Evolutionary conservation across 2,797 vertebrate species (phyloP).

Genomic region (Chelon auratus): DNA sequence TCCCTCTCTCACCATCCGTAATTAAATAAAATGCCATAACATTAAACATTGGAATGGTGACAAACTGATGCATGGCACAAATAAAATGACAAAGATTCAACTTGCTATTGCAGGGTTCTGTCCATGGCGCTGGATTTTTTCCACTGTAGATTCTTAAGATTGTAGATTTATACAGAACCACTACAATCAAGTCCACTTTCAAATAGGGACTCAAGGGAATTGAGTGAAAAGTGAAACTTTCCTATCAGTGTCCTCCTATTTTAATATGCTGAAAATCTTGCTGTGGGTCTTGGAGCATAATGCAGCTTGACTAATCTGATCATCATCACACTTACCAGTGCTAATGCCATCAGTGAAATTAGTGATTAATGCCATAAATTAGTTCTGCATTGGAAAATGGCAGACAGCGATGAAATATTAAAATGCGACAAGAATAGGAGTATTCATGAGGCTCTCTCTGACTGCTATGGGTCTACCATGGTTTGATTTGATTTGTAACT

Average conservation of each 20-base stretch:
- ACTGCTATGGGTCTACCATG: not conserved
- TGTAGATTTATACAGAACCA: not conserved
- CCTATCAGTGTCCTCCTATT: constrained; percentile 6
- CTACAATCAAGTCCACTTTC: not conserved
- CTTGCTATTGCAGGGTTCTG: too few relatives aligned
- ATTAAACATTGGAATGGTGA: too few relatives aligned
- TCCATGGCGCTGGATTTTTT: too few relatives aligned
- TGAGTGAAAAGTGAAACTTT: not conserved
- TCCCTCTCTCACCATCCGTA: too few relatives aligned
- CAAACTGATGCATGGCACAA: too few relatives aligned
- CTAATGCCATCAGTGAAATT: constrained; percentile 60
- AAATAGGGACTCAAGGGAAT: not conserved
- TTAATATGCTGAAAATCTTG: constrained; percentile 13
- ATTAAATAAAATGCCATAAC: not conserved
- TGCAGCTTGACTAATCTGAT: constrained; percentile 62
- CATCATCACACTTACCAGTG: constrained; percentile 54
- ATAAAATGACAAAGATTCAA: too few relatives aligned
- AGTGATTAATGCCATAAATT: constrained; percentile 67
- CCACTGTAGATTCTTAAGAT: not conserved
- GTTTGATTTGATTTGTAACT: constrained; percentile 46
- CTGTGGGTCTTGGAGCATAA: constrained; percentile 49
- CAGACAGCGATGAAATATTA: constrained; percentile 60
- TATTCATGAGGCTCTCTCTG: constrained; percentile 36
- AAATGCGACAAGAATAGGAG: constrained; percentile 54
- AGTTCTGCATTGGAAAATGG: constrained; percentile 63